Conservation (phyloP, 2,888 invertebrate species). For the Trachelus troglodyta region DNA sequence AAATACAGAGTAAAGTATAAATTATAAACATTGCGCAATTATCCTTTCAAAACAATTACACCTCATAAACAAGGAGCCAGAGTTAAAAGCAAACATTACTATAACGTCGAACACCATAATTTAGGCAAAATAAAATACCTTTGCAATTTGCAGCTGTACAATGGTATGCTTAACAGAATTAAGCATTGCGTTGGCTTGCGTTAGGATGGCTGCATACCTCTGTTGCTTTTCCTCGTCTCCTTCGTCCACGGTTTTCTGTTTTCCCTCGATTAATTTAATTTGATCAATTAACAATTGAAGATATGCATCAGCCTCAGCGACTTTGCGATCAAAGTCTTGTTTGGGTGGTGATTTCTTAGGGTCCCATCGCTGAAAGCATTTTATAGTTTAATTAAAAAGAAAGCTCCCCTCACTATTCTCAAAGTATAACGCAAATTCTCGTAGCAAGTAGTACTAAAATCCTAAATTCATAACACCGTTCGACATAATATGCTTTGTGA, state of each 20-base stretch:
- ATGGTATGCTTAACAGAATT: constrained; percentile 99
- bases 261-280: constrained; percentile 74
- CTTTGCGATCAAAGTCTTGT: constrained; percentile 82
- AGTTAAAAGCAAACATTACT: neutral
- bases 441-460: neutral
- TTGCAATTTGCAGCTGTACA: constrained; percentile 96
- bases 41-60: neutral
- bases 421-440: neutral
- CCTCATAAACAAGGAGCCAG: neutral
- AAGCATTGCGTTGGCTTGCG: constrained; percentile 81
- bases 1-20: neutral
- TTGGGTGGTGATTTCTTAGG: constrained; percentile 71
- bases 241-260: constrained; percentile 40
- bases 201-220: constrained; percentile 52
- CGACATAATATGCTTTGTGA: neutral
- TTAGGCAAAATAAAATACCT: constrained; percentile 71
- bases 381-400: neutral
- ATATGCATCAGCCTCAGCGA: constrained; percentile 96
- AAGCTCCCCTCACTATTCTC: neutral
- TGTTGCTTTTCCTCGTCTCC: constrained; percentile 47
- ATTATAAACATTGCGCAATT: neutral
- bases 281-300: constrained; percentile 96
- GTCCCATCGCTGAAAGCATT: constrained; percentile 67
- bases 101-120: neutral
- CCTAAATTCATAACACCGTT: neutral